Base-by-base conservation (phyloP, 2,113 vertebrate genomes). In the Pachycephala philippinensis region DNA sequence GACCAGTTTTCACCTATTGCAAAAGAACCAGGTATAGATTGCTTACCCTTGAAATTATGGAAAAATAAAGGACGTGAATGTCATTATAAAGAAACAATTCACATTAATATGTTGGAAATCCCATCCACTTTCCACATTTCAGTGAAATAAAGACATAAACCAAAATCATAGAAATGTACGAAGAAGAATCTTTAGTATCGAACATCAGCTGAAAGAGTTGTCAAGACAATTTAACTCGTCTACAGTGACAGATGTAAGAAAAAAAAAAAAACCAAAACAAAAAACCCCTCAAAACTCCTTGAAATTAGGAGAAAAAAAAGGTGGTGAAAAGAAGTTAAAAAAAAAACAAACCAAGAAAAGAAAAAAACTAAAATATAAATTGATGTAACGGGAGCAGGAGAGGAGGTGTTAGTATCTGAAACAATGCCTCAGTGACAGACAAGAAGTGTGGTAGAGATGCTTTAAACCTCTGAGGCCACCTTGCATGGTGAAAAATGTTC, bases 211-310 rank as follows among this genome's bases (percentile, higher is more conserved):
- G 75, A 88, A 86, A 64, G 22, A 31, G 4, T 10, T 72, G 15
- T 69, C 33, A 68, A 23, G 57, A 54, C 7, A 76, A 11, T 80
- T 83, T 47, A 85, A 6, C 15, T 26, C 13, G 12, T 83, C 4
- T 8, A 15, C 13, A 37, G 9, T 39, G 54, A 47, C 13, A 72
- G n/a, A 28, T 28, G 4, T 8, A 20, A 50, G 69, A 20, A 30
- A 14, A 21, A 18, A 26, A 50, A 14, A 49, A 3, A 3, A 28
- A 42, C n/a, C 45, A 21, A 53, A 47, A 8, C 4, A 4, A 28
- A n/a, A 12, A 18, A 5, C 0, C 3, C 1, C 4, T 2, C 9
- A 27, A 53, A 87, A 35, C 2, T 16, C 2, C 4, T 59, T 69
- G 6, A 10, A 79, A 54, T 61, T 66, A 47, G 11, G 12, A 2